Percentiles rank a stretch among this genome's conserved stretches.
Conservation (phyloP, 2,888 invertebrate genomes). For the Torymus auratus region DNA sequence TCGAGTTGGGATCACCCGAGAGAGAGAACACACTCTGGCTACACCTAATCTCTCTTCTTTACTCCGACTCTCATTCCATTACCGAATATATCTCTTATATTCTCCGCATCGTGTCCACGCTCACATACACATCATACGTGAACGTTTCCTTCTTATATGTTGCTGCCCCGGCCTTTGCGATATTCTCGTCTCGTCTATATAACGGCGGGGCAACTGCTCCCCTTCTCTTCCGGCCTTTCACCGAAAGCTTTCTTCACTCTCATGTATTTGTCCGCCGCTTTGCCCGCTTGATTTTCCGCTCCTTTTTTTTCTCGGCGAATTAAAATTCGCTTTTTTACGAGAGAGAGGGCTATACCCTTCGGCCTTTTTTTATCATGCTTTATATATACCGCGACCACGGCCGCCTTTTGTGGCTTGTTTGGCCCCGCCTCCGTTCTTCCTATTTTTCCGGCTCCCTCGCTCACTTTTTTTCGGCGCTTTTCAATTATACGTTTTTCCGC, state of each 20-base stretch:
- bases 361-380: conserved; percentile 30
- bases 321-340: conserved; percentile 55
- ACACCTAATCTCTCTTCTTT: conserved; percentile 33
- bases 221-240: conserved; percentile 26
- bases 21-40: too few relatives aligned
- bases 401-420: conserved; percentile 54
- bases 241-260: conserved; percentile 49
- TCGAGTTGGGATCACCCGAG: too few relatives aligned
- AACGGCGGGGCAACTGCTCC: neutral
- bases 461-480: conserved; percentile 38
- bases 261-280: conserved; percentile 28
- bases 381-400: conserved; percentile 19
- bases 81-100: conserved; percentile 36
- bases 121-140: neutral
- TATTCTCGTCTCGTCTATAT: conserved; percentile 46
- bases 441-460: conserved; percentile 33
- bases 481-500: conserved; percentile 55
- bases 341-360: conserved; percentile 3
- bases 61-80: conserved; percentile 45
- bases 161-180: conserved; percentile 17
- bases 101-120: conserved; percentile 9
- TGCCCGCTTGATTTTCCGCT: conserved; percentile 34
- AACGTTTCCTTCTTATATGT: conserved; percentile 21
- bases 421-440: conserved; percentile 26
- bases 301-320: conserved; percentile 34